These are phyloP conservation scores for Penaeus chinensis DNA, from an alignment of 1,140 invertebrate species.

Conservation along the genomic window DNA sequence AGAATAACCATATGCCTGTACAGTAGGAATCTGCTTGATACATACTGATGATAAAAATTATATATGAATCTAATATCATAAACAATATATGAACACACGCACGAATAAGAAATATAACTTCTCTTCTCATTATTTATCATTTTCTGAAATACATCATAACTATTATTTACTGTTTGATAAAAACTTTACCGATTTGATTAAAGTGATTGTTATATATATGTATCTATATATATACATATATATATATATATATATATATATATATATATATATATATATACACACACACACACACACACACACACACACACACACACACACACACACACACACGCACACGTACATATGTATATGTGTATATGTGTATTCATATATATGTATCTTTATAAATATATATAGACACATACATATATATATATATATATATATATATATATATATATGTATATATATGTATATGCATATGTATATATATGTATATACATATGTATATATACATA, in stretches of 20 bases:
- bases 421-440: constrained; percentile 10
- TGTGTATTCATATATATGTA: constrained; percentile 17
- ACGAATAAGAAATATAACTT: too few species aligned
- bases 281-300: too few species aligned
- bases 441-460: background rate
- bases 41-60: background rate
- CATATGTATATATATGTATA: background rate
- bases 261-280: too few species aligned
- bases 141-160: too few species aligned
- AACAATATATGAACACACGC: too few species aligned
- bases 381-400: background rate
- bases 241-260: too few species aligned
- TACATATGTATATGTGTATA: constrained; percentile 5
- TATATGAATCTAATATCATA: background rate
- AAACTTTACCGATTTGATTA: too few species aligned
- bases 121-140: too few species aligned
- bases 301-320: background rate
- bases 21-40: background rate
- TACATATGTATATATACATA: background rate
- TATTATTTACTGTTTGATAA: too few species aligned
- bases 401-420: constrained; percentile 25
- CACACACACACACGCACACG: background rate
- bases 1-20: background rate
- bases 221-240: too few species aligned
- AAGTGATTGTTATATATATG: too few species aligned